Percentiles rank a stretch among this genome's conserved stretches.
These are phyloP conservation scores for Drosophila elegans DNA, from an alignment of 1,140 invertebrate species.

Conservation along the genomic window DNA sequence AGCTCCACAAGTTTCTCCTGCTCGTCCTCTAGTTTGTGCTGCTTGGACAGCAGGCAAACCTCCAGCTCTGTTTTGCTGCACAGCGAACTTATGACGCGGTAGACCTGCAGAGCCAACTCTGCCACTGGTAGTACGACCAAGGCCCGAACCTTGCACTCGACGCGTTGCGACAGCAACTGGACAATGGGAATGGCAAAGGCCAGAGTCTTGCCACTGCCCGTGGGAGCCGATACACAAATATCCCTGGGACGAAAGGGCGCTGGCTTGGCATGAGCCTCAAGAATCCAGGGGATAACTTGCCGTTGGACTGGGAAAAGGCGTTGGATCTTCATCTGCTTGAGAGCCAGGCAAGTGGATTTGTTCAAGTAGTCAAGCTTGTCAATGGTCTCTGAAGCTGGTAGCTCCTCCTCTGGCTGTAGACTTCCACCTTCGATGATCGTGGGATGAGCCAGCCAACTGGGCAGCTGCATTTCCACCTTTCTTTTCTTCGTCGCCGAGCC, in stretches of 20 bases:
- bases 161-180: slow-evolving; percentile 86
- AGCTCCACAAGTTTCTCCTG: slow-evolving; percentile 90
- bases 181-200: slow-evolving; percentile 97
- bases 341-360: slow-evolving; percentile 87
- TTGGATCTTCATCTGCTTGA: slow-evolving; percentile 90
- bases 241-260: slow-evolving; percentile 90
- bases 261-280: slow-evolving; percentile 87
- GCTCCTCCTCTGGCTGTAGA: slow-evolving; percentile 87
- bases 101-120: slow-evolving; percentile 96
- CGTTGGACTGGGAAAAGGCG: slow-evolving; percentile 96
- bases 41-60: slow-evolving; percentile 90
- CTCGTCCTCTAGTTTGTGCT: slow-evolving; percentile 90
- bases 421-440: slow-evolving; percentile 87
- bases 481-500: slow-evolving; percentile 85
- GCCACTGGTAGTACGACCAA: slow-evolving; percentile 96
- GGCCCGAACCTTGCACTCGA: slow-evolving; percentile 89
- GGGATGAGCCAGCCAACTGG: slow-evolving; percentile 94
- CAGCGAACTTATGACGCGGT: slow-evolving; percentile 92
- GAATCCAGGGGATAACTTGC: slow-evolving; percentile 92
- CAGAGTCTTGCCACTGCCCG: slow-evolving; percentile 98
- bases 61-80: slow-evolving; percentile 89
- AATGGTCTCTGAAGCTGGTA: slow-evolving; percentile 89
- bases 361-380: slow-evolving; percentile 57
- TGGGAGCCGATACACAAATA: slow-evolving; percentile 98
- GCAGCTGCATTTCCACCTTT: slow-evolving; percentile 90